Percentiles rank a stretch among this genome's conserved stretches.
phyloP scores from a whole-genome alignment of 2,888 invertebrate species.

The Lypha dubia region DNA sequence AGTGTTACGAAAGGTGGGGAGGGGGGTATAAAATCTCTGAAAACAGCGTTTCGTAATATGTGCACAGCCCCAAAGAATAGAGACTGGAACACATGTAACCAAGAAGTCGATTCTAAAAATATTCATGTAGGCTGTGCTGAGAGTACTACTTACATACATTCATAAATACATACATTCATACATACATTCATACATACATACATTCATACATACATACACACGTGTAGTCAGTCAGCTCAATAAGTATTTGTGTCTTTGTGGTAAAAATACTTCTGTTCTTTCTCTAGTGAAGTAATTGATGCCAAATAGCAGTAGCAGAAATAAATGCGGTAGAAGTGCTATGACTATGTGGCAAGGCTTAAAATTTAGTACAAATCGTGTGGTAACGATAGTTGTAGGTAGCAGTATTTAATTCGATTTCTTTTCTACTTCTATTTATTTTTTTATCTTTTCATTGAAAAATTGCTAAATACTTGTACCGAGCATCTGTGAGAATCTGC shows the following conservation, averaged over 20 bases:
- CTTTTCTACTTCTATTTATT: slow-evolving; percentile 21
- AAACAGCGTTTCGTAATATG: no score
- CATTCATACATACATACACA: no score
- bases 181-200: no score
- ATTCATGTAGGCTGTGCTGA: slow-evolving; percentile 18
- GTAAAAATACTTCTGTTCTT: slow-evolving; percentile 18
- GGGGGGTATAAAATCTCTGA: no score
- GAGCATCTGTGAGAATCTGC: slow-evolving; percentile 47
- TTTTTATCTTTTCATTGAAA: slow-evolving; percentile 25
- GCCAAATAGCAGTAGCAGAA: slow-evolving; percentile 51
- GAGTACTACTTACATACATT: slow-evolving; percentile 2
- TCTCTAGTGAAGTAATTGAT: slow-evolving; percentile 54
- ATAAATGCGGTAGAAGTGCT: slow-evolving; percentile 50
- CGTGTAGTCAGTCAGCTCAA: no score
- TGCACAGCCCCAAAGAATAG: no score
- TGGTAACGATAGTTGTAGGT: slow-evolving; percentile 20
- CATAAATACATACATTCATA: no score
- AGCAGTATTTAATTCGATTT: slow-evolving; percentile 55
- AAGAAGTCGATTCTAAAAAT: slow-evolving; percentile 41
- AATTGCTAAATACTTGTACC: slow-evolving; percentile 24
- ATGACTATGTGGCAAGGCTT: slow-evolving; percentile 25
- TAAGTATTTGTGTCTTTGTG: slow-evolving; percentile 53
- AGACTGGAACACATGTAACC: slow-evolving; percentile 48
- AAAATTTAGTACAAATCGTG: slow-evolving; percentile 5
- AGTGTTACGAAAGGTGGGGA: no score